These are phyloP conservation scores for Ricordea florida DNA, from an alignment of 92 coral and sea anemone species.

Conservation along the genomic window DNA sequence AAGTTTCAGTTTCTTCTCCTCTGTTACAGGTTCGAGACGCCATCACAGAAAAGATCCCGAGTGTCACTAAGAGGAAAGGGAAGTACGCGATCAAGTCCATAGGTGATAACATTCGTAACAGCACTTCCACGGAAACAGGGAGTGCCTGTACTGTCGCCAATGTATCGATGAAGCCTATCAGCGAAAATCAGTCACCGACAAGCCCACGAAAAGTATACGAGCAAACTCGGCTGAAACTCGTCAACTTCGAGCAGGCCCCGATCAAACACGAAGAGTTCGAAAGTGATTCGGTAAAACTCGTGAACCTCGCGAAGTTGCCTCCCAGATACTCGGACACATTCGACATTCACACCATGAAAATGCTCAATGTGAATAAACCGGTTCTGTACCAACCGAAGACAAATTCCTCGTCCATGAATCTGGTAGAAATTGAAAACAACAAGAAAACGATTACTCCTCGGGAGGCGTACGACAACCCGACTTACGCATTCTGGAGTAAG, in stretches of 20 bases:
- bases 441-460: constrained; percentile 27
- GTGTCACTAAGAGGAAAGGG: neutral
- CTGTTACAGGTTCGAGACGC: constrained; percentile 36
- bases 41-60: constrained; percentile 9
- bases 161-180: constrained; percentile 12
- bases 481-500: constrained; percentile 18
- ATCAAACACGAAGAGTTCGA: neutral
- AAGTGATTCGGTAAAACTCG: neutral
- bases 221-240: constrained; percentile 6
- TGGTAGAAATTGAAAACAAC: neutral
- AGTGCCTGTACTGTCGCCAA: no score
- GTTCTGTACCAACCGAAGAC: neutral
- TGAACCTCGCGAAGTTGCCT: constrained; percentile 20
- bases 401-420: neutral
- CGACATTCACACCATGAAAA: constrained; percentile 5
- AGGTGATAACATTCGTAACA: no score
- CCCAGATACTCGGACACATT: constrained; percentile 12
- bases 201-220: constrained; percentile 8
- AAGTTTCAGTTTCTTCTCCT: no score
- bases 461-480: constrained; percentile 33
- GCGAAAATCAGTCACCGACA: constrained; percentile 14
- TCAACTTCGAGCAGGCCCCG: neutral
- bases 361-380: constrained; percentile 5
- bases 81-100: no score
- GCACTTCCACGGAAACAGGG: no score